A percentile compares a stretch with the other conserved stretches of the same genome.
Conservation (phyloP, 2,888 invertebrate species). For the Troglohyphantes excavatus region DNA sequence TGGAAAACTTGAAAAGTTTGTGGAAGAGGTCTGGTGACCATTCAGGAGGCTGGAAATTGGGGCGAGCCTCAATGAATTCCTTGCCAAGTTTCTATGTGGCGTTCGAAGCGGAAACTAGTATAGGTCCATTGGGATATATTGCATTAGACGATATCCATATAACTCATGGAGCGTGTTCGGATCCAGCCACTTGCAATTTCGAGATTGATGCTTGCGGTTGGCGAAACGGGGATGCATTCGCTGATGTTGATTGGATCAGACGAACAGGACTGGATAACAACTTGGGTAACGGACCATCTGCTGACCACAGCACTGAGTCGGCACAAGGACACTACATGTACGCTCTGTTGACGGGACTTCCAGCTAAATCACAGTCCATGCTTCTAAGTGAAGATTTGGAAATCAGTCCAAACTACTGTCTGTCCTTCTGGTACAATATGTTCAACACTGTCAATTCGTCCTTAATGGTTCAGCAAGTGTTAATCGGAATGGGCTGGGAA, state of each 20-base stretch:
- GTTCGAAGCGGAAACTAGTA: constrained; percentile 70
- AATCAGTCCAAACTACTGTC: constrained; percentile 61
- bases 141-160: constrained; percentile 77
- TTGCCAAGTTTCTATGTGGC: constrained; percentile 67
- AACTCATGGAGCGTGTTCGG: constrained; percentile 70
- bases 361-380: constrained; percentile 45
- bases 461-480: constrained; percentile 51
- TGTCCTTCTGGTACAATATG: constrained; percentile 75
- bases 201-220: constrained; percentile 78
- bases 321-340: constrained; percentile 79
- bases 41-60: constrained; percentile 64
- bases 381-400: constrained; percentile 78
- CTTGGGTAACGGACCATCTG: constrained; percentile 66
- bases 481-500: constrained; percentile 69
- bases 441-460: constrained; percentile 64
- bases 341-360: constrained; percentile 59
- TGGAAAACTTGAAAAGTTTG: constrained; percentile 68
- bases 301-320: constrained; percentile 64
- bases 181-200: constrained; percentile 72
- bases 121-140: constrained; percentile 71
- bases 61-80: constrained; percentile 60
- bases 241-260: constrained; percentile 75
- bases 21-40: constrained; percentile 72
- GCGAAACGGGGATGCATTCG: constrained; percentile 55
- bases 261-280: constrained; percentile 65